Evolutionary conservation across 2,888 invertebrate genomes (phyloP), one percentile per base, ranked within the genome.

Genomic region (Sericinus montela): DNA sequence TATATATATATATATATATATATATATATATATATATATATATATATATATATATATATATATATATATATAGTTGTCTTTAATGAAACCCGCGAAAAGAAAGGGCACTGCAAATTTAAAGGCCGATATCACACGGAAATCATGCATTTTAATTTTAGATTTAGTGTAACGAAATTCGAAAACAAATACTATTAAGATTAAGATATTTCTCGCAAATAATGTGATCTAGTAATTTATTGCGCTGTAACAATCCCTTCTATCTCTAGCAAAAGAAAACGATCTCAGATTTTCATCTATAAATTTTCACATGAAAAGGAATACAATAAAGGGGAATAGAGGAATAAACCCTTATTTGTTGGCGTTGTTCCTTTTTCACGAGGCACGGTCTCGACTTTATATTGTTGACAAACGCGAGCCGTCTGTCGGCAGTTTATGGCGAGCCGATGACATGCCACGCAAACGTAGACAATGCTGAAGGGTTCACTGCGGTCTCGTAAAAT

Each of bases 401-500:
- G 76, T 78, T 78, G 75, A 75, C 77, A 77, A 72, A 71, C 66
- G 65, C 57, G 63, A 61, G 60, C 63, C 62, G 62, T 59, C 63
- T 57, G 65, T 67, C 59, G 59, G 59, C 68, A 67, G 72, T 81
- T 81, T 79, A 80, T 71, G 66, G 69, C 63, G 56, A 58, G 59
- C 59, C 64, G 48, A 48, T 67, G 71, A 68, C 69, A 68, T 56
- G 65, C 62, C 58, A 63, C 64, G 69, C 72, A 71, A 74, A 77
- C 75, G 55, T 56, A 57, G 53, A 58, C 55, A 56, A 54, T 56
- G 69, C 68, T 69, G 69, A 70, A 75, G 74, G 74, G 75, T 81
- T 82, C 78, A 80, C 67, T 63, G 63, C 67, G 58, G 55, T 52
- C 55, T 69, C 75, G 67, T 82, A 80, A 80, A 76, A 75, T 67